Conservation (phyloP, 1,140 invertebrate species). For the Cotesia vestalis region DNA sequence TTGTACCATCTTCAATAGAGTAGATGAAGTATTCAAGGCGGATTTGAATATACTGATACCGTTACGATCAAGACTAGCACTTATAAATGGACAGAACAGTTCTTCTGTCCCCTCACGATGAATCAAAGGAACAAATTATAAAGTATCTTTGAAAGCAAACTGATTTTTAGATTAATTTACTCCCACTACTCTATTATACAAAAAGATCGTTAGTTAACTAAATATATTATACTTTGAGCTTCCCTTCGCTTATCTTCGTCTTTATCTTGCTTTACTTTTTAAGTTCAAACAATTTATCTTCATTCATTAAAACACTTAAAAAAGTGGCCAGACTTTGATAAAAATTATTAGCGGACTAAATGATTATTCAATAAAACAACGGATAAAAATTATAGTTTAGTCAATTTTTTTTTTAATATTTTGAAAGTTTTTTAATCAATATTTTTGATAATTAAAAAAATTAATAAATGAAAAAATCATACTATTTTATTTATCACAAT, state of each 20-base stretch:
- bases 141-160: constrained; percentile 36
- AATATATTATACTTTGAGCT: not conserved
- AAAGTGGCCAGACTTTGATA: too few relatives aligned
- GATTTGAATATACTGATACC: constrained; percentile 13
- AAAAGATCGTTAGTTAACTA: constrained; percentile 1
- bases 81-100: constrained; percentile 11
- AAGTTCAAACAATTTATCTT: constrained; percentile 21
- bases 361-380: too few relatives aligned
- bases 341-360: too few relatives aligned
- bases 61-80: not conserved
- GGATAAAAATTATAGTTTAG: too few relatives aligned
- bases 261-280: too few relatives aligned
- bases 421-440: too few relatives aligned
- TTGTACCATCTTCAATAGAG: constrained; percentile 50
- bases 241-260: constrained; percentile 11
- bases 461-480: too few relatives aligned
- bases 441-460: too few relatives aligned
- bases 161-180: constrained; percentile 42
- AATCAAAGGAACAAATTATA: constrained; percentile 41
- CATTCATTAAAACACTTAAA: constrained; percentile 32
- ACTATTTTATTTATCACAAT: too few relatives aligned
- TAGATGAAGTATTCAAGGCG: not conserved
- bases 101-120: constrained; percentile 30
- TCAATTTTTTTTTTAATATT: too few relatives aligned
- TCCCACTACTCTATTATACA: not conserved